Base-by-base conservation (phyloP, 1,140 invertebrate species). In the Euglossa dilemma region DNA sequence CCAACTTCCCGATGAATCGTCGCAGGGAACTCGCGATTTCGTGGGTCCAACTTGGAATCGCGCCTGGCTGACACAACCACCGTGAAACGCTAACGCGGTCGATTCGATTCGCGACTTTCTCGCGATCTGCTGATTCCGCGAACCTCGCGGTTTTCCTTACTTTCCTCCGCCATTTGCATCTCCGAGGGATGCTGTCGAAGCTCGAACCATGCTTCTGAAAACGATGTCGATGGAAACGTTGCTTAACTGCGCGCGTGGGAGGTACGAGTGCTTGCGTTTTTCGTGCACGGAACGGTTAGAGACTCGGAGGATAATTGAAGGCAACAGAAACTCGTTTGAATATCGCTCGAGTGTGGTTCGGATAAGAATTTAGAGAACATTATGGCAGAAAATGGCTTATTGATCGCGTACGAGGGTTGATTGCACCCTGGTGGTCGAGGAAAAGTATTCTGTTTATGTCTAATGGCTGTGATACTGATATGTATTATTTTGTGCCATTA, bases 1-100 rank as follows among this genome's bases (percentile, higher is more conserved):
- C 28, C 43, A 87, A 87, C 75, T 80, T 80, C 25, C 59, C 16
- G 45, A 73, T 67, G 81, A 88, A 79, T 80, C 81, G 75, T 74
- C 54, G 59, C 63, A 69, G 61, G 56, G 36, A 87, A 84, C 70
- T 86, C 63, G 45, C 73, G 63, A 81, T 78, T 87, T 85, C 59
- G 59, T 50, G 57, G 77, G 85, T 85, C 75, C 77, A 47, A 56
- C 59, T 80, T 43, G 36, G 63, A 87, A 78, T 73, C 64, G 66
- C 64, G 59, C 36, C 69, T 28, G 43, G 23, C 23, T 73, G 59
- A 52, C 54, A 56, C 43, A 59, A 11, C 45, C 0, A 14, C 23
- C 8, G n/a, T 6, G n/a, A 28, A 79, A 28, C 16, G 66, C 28
- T 25, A 78, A 78, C 71, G 71, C 28, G 71, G 47, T 64, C 25